These are phyloP conservation scores for Leucophenga montana DNA, from an alignment of 2,888 invertebrate genomes.

Conservation along the genomic window DNA sequence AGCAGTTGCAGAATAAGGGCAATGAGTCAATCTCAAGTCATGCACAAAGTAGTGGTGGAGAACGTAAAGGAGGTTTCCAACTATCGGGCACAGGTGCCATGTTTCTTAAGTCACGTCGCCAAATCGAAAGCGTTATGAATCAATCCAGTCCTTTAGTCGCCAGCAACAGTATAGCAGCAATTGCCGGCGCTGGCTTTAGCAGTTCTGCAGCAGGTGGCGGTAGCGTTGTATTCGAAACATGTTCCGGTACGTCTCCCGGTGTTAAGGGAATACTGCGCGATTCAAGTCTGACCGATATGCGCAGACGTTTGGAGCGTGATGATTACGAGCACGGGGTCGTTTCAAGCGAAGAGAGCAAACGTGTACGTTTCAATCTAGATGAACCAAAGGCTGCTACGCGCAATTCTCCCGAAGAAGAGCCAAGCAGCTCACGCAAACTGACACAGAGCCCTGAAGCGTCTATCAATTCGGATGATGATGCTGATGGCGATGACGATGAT, in stretches of 20 bases:
- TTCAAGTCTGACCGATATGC: conserved; percentile 73
- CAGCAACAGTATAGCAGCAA: neutral
- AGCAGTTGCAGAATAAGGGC: conserved; percentile 17
- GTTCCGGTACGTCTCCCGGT: conserved; percentile 48
- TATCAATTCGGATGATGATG: conserved; percentile 61
- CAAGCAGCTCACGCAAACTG: conserved; percentile 55
- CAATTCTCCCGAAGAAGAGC: conserved; percentile 63
- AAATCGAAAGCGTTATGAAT: conserved; percentile 48
- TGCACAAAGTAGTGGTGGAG: conserved; percentile 56
- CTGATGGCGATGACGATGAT: conserved; percentile 63
- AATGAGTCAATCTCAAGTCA: neutral
- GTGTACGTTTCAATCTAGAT: conserved; percentile 79
- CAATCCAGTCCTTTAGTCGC: conserved; percentile 39
- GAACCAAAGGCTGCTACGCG: conserved; percentile 46
- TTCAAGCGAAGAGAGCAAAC: conserved; percentile 82
- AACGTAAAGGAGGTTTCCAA: conserved; percentile 68
- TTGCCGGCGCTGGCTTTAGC: conserved; percentile 7
- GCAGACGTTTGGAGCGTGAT: conserved; percentile 58
- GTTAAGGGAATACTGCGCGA: conserved; percentile 80
- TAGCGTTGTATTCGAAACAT: conserved; percentile 30
- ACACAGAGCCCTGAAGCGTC: conserved; percentile 66
- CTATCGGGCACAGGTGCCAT: conserved; percentile 77
- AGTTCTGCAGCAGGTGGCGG: conserved; percentile 37
- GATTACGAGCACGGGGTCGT: conserved; percentile 40
- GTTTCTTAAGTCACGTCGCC: conserved; percentile 77